phyloP scores from a whole-genome alignment of 2,888 invertebrate species.

The Caenorhabditis sinica region DNA sequence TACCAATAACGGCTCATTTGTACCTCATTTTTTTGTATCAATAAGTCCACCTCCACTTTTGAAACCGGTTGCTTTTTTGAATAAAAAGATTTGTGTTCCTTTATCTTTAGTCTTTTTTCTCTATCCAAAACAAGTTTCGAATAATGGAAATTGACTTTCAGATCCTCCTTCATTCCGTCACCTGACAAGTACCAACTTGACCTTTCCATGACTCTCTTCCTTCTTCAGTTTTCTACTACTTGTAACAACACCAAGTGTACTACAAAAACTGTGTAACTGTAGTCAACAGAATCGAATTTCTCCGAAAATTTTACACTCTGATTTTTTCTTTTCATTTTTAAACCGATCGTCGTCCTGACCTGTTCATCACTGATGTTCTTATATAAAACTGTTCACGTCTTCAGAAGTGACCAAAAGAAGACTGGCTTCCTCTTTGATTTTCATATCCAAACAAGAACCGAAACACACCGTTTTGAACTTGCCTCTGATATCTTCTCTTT shows the following conservation, averaged over 20 bases:
- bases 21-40: neutral
- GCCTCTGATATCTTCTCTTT: neutral
- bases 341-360: conserved; percentile 18
- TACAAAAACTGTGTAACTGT: conserved; percentile 11
- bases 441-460: conserved; percentile 36
- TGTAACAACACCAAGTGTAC: conserved; percentile 43
- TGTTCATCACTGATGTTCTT: conserved; percentile 29
- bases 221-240: conserved; percentile 6
- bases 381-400: conserved; percentile 28
- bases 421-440: conserved; percentile 39
- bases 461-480: conserved; percentile 34
- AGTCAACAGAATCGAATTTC: conserved; percentile 30
- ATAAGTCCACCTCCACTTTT: neutral
- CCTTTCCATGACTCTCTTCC: conserved; percentile 34
- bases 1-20: neutral
- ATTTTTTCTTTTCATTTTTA: conserved; percentile 2
- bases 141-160: conserved; percentile 6
- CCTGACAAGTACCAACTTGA: conserved; percentile 51
- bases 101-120: neutral
- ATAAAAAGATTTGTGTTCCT: conserved; percentile 13
- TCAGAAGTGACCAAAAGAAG: conserved; percentile 24
- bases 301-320: conserved; percentile 31
- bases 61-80: neutral
- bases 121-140: neutral
- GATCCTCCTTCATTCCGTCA: conserved; percentile 11